A percentile compares a stretch with the other conserved stretches of the same genome.
phyloP scores from a whole-genome alignment of 64 coral and sea anemone species.

The Porites australiensis region DNA sequence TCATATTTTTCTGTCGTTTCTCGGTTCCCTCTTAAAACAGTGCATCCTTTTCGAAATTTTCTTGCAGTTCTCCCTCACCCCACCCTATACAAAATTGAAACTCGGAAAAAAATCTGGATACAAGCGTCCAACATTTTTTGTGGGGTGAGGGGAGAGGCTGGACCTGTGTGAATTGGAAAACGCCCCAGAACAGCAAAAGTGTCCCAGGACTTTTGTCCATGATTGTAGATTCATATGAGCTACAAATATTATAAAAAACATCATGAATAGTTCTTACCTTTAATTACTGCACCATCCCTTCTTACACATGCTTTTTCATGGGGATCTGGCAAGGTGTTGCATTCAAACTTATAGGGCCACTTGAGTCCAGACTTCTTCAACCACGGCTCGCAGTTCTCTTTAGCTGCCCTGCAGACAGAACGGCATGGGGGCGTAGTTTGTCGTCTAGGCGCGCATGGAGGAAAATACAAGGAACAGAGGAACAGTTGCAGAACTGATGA shows the following conservation, averaged over 20 bases:
- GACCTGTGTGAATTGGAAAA: no score
- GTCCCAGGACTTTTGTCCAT: no score
- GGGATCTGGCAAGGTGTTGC: constrained; percentile 21
- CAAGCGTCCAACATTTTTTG: no score
- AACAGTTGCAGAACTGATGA: constrained; percentile 33
- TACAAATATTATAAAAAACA: not conserved
- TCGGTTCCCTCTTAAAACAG: no score
- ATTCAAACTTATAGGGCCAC: constrained; percentile 45
- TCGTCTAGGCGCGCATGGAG: constrained; percentile 3
- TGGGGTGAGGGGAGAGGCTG: no score
- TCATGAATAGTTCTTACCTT: not conserved
- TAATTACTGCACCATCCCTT: not conserved
- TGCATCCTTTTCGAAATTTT: no score
- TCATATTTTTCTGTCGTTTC: no score
- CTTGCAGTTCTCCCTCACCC: no score
- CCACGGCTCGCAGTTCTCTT: constrained; percentile 22
- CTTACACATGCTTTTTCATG: not conserved
- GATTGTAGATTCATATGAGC: not conserved
- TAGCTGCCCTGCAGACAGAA: constrained; percentile 36
- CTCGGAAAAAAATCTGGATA: no score
- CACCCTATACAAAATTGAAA: no score
- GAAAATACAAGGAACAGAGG: constrained; percentile 57
- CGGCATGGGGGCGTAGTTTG: constrained; percentile 14
- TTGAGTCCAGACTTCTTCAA: constrained; percentile 10
- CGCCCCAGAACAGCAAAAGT: no score